phyloP scores from a whole-genome alignment of 2,888 invertebrate genomes.

The Chrysolina oricalcia region DNA sequence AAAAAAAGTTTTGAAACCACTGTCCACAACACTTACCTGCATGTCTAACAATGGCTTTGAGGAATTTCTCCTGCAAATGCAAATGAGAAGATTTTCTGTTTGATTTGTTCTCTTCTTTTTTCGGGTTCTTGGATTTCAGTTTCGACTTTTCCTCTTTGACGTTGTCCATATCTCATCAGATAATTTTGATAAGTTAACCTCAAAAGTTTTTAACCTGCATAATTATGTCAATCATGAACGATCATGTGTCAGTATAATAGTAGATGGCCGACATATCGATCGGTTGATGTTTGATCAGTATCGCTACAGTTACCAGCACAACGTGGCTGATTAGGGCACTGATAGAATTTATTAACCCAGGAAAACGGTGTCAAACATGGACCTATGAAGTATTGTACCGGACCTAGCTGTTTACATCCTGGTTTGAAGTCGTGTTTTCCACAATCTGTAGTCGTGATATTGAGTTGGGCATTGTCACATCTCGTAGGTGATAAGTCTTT shows the following conservation, averaged over 20 bases:
- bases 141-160: constrained; percentile 24
- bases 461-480: no score
- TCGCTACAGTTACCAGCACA: background rate
- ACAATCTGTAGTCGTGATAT: no score
- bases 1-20: constrained; percentile 28
- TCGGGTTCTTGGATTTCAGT: constrained; percentile 16
- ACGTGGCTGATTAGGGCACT: background rate
- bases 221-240: no score
- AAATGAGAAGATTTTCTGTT: constrained; percentile 54
- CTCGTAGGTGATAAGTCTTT: no score
- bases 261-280: background rate
- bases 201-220: background rate
- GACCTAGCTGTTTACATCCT: no score
- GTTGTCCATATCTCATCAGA: background rate
- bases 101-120: constrained; percentile 8
- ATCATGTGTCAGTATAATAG: no score
- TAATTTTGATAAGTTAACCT: background rate
- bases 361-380: no score
- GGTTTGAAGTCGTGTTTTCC: no score
- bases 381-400: no score
- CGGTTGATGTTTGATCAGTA: background rate
- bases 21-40: background rate
- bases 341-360: no score
- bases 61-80: constrained; percentile 58
- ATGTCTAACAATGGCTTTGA: constrained; percentile 56